These are phyloP conservation scores for Panagrolaimus sp. DNA, from an alignment of 1,140 invertebrate genomes.

Conservation along the genomic window DNA sequence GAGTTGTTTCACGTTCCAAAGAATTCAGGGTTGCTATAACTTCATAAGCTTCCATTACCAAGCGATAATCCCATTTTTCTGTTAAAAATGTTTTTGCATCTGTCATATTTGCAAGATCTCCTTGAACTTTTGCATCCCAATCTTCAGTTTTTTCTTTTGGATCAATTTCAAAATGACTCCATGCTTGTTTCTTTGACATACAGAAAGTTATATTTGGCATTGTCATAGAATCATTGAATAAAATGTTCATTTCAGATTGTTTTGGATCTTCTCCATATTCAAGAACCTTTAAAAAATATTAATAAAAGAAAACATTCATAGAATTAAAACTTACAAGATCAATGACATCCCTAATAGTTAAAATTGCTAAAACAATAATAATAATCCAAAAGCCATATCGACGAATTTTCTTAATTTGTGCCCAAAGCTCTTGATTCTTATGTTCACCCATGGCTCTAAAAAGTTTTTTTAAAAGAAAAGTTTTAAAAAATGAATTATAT, in stretches of 20 bases:
- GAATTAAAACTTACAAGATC: slow-evolving; percentile 8
- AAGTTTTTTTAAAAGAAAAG: not conserved
- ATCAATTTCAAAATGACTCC: slow-evolving; percentile 37
- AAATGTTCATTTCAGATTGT: slow-evolving; percentile 19
- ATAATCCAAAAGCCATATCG: slow-evolving; percentile 16
- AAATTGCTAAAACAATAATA: slow-evolving; percentile 3
- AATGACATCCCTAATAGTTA: slow-evolving; percentile 11
- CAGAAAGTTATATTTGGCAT: slow-evolving; percentile 19
- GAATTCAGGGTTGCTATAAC: slow-evolving; percentile 36
- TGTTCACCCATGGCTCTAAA: not conserved
- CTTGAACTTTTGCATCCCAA: slow-evolving; percentile 24
- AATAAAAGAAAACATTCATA: not conserved
- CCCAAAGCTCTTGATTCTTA: slow-evolving; percentile 5
- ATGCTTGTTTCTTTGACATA: slow-evolving; percentile 35
- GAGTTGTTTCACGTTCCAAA: slow-evolving; percentile 30
- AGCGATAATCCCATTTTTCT: slow-evolving; percentile 28
- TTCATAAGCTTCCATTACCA: slow-evolving; percentile 36
- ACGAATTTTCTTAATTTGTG: slow-evolving; percentile 8
- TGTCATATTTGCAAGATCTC: slow-evolving; percentile 26
- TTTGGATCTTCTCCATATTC: slow-evolving; percentile 19
- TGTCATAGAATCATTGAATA: slow-evolving; percentile 15
- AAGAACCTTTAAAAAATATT: not conserved
- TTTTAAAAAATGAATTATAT: too few relatives aligned
- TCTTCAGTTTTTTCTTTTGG: slow-evolving; percentile 18
- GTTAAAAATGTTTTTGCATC: slow-evolving; percentile 28